These are phyloP conservation scores for Dascillus cervinus DNA, from an alignment of 2,888 invertebrate species.

Conservation along the genomic window DNA sequence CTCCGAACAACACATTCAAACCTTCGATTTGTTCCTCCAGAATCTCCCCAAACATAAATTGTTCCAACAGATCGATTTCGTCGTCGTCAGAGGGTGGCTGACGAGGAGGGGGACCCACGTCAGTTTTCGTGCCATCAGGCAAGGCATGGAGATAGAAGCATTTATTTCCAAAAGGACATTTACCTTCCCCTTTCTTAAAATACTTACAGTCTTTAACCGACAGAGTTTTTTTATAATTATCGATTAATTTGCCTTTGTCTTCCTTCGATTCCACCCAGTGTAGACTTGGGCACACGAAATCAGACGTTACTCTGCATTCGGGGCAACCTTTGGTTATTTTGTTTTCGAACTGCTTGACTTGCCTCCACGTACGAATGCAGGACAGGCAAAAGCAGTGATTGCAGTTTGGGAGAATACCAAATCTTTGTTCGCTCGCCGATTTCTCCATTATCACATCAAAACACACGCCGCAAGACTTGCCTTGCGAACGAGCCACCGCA, in stretches of 20 bases:
- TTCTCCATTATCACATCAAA: constrained; percentile 71
- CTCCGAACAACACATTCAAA: too few species aligned
- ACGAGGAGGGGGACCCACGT: constrained; percentile 59
- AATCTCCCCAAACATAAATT: too few species aligned
- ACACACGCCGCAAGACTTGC: constrained; percentile 78
- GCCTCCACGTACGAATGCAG: constrained; percentile 79
- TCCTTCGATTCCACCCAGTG: constrained; percentile 77
- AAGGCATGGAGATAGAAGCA: constrained; percentile 79
- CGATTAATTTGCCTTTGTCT: constrained; percentile 70
- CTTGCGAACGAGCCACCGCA: constrained; percentile 67
- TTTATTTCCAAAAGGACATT: constrained; percentile 82
- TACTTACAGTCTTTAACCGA: constrained; percentile 77
- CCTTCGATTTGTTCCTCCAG: too few species aligned
- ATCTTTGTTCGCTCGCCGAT: constrained; percentile 57
- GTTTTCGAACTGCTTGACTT: constrained; percentile 70
- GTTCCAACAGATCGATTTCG: constrained; percentile 1
- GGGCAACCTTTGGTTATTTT: constrained; percentile 76
- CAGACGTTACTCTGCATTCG: constrained; percentile 72
- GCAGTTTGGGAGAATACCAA: constrained; percentile 80
- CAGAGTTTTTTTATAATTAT: constrained; percentile 65
- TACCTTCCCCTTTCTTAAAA: constrained; percentile 71
- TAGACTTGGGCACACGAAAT: constrained; percentile 77
- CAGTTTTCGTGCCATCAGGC: constrained; percentile 64
- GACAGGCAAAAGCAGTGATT: constrained; percentile 76
- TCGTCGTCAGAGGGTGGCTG: constrained; percentile 35